phyloP scores from a whole-genome alignment of 2,888 invertebrate species.

The Idaea biselata region DNA sequence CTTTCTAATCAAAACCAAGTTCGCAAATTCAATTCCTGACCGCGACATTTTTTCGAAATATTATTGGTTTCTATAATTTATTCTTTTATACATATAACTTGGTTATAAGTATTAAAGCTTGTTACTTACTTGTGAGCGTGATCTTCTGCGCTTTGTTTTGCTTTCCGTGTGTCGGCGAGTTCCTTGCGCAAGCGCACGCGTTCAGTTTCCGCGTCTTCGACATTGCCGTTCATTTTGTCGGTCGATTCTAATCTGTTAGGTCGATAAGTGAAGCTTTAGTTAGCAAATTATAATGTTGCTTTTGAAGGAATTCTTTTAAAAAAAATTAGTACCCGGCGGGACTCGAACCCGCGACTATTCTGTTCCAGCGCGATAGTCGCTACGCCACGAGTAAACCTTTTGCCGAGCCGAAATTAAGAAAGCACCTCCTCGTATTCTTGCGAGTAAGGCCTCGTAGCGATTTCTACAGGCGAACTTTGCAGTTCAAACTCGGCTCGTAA shows the following conservation, averaged over 20 bases:
- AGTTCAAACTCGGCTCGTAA: too few species aligned
- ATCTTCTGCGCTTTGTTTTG: conserved; percentile 80
- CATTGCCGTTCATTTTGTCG: conserved; percentile 60
- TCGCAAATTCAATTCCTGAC: too few species aligned
- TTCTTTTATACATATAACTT: background rate
- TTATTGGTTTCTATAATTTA: background rate
- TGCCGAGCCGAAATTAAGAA: too few species aligned
- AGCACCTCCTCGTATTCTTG: too few species aligned
- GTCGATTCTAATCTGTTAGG: conserved; percentile 50
- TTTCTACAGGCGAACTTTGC: too few species aligned
- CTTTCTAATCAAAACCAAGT: too few species aligned
- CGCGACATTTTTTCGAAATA: too few species aligned
- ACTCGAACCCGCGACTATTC: too few species aligned
- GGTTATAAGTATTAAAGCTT: background rate
- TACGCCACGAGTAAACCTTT: too few species aligned
- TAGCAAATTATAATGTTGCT: background rate
- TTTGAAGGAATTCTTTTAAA: conserved; percentile 10
- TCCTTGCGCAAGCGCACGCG: conserved; percentile 79
- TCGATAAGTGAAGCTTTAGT: conserved; percentile 7
- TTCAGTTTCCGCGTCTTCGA: conserved; percentile 73
- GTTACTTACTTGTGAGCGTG: conserved; percentile 78
- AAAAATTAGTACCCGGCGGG: background rate
- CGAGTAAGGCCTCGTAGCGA: too few species aligned
- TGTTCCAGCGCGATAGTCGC: too few species aligned
- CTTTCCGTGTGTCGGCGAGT: conserved; percentile 78